These are phyloP conservation scores for Caenorhabditis virilis DNA, from an alignment of 2,888 invertebrate genomes.

Conservation along the genomic window DNA sequence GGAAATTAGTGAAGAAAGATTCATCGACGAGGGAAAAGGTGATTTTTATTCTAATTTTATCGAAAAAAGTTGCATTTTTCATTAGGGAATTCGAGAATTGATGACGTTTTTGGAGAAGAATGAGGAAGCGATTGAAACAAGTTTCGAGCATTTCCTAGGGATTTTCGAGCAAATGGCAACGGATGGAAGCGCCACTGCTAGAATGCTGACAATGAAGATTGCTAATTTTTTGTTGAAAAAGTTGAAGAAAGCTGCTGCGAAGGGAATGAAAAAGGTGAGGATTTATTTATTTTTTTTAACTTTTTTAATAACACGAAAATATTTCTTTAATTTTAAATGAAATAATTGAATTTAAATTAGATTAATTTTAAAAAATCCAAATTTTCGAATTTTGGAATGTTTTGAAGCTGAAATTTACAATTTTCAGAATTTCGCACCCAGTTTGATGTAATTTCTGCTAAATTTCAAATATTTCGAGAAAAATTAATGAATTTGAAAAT, in stretches of 20 bases:
- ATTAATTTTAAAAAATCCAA: too few relatives aligned
- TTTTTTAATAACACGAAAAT: too few relatives aligned
- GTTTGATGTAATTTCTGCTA: too few relatives aligned
- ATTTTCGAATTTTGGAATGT: too few relatives aligned
- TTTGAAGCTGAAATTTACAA: too few relatives aligned
- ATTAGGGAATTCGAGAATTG: conserved; percentile 37
- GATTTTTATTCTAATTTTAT: neutral
- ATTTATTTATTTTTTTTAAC: too few relatives aligned
- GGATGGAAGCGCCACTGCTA: conserved; percentile 48
- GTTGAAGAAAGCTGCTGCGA: conserved; percentile 43
- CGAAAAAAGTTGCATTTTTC: neutral
- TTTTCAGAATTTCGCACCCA: too few relatives aligned
- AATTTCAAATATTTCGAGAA: too few relatives aligned
- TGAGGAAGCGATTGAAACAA: conserved; percentile 10
- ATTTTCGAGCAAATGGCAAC: conserved; percentile 8
- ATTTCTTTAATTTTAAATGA: too few relatives aligned
- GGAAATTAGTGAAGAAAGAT: conserved; percentile 59
- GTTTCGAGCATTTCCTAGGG: neutral
- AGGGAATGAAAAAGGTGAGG: conserved; percentile 48
- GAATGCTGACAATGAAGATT: conserved; percentile 41
- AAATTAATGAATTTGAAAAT: too few relatives aligned
- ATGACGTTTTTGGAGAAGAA: conserved; percentile 22
- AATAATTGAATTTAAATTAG: too few relatives aligned
- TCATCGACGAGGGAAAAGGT: conserved; percentile 59
- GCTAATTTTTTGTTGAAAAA: conserved; percentile 28